Conservation (phyloP, 2,113 vertebrate species). For the Eptesicus fuscus region DNA sequence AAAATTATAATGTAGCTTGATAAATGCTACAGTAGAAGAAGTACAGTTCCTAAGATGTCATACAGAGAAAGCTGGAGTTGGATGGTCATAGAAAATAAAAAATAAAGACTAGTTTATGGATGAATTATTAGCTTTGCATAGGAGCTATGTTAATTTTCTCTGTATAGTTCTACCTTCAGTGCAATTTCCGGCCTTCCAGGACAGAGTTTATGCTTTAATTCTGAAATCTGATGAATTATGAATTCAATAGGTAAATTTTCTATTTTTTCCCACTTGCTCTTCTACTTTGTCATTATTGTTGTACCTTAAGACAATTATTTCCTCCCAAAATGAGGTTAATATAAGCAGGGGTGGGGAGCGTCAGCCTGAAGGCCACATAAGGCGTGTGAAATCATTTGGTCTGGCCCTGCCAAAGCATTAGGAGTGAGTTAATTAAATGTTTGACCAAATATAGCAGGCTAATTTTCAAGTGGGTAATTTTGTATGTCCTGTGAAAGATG, state of each 20-base stretch:
- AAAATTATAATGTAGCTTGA: slow-evolving; percentile 10
- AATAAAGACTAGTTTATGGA: not conserved
- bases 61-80: not conserved
- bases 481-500: too few relatives aligned
- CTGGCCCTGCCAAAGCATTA: too few relatives aligned
- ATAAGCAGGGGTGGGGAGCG: not conserved
- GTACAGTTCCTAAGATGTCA: not conserved
- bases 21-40: not conserved
- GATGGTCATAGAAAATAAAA: not conserved
- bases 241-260: not conserved
- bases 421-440: too few relatives aligned
- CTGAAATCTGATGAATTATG: not conserved
- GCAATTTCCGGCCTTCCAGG: not conserved
- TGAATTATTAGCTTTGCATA: not conserved
- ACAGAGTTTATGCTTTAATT: not conserved
- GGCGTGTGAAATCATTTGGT: too few relatives aligned
- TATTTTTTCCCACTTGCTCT: not conserved
- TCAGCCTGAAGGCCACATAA: too few relatives aligned
- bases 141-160: not conserved
- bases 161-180: not conserved
- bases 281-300: not conserved
- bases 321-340: not conserved
- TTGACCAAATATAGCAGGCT: too few relatives aligned
- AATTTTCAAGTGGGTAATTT: too few relatives aligned
- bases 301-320: not conserved